These are phyloP conservation scores for Melinaea menophilus DNA, from an alignment of 2,888 invertebrate genomes.

Conservation along the genomic window DNA sequence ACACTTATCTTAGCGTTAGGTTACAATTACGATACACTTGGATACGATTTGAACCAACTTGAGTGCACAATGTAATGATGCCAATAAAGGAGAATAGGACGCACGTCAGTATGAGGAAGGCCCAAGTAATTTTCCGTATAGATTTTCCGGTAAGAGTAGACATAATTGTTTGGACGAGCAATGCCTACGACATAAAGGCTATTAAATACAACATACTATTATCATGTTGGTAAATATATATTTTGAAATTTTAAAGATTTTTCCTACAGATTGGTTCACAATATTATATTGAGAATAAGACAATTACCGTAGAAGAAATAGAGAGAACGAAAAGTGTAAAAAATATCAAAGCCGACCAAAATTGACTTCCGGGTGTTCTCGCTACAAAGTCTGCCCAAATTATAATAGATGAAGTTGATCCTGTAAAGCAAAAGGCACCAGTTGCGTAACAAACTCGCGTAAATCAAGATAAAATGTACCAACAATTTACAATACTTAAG, in stretches of 20 bases:
- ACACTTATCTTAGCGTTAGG: slow-evolving; percentile 8
- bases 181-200: slow-evolving; percentile 43
- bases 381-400: slow-evolving; percentile 68
- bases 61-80: slow-evolving; percentile 61
- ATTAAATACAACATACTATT: not conserved
- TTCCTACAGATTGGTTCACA: not conserved
- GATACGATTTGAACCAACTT: slow-evolving; percentile 41
- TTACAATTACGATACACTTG: not conserved
- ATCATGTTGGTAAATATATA: not conserved
- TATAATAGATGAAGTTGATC: slow-evolving; percentile 55
- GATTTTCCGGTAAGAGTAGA: slow-evolving; percentile 61
- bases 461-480: too few species aligned
- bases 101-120: slow-evolving; percentile 57
- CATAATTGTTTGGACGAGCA: slow-evolving; percentile 65
- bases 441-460: not conserved
- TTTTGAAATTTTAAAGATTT: not conserved
- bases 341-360: slow-evolving; percentile 65
- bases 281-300: not conserved
- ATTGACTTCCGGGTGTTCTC: slow-evolving; percentile 65
- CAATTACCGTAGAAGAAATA: slow-evolving; percentile 56
- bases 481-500: too few species aligned
- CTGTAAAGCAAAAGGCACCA: slow-evolving; percentile 37
- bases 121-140: slow-evolving; percentile 61
- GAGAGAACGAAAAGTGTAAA: slow-evolving; percentile 61
- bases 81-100: slow-evolving; percentile 60